Evolutionary conservation across 1,140 invertebrate species (phyloP), one percentile per base, ranked within the genome.

Genomic region (Drosophila sechellia): DNA sequence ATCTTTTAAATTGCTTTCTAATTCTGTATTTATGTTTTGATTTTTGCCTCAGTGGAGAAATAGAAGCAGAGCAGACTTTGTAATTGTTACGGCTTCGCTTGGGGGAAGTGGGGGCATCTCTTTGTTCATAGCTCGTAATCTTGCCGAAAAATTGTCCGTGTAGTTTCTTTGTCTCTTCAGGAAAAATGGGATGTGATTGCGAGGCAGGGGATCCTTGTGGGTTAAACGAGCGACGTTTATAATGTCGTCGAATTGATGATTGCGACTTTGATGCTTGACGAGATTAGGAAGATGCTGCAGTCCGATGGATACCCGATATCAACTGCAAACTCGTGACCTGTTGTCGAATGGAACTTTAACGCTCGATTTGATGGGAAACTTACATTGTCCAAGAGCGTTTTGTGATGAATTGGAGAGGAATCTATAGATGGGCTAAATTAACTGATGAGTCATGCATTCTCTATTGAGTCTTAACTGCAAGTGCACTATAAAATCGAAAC

Each of bases 1-100:
- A 10, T 31, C 31, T 0, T 3, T 3, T 10, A 3, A 31, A 6
- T 8, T 31, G 8, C 31, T 31, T 31, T 31, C 27, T 2, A 31
- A 31, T 31, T 31, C 1, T 10, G 2, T 8, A 2, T 31, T 8
- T 10, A 31, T 0, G 8, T 31, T 8, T 31, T 8, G 2, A 42
- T n/a, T 12, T 52, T 52, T 68, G 10, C 0, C 10, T 0, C 46
- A 58, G 72, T 75, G 48, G n/a, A 31, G 3, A 12, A 39, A 25
- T 37, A 75, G 69, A 75, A 58, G 15, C 54, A 66, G 49, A 66
- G 48, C 83, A 86, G 81, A 89, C 84, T 70, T 87, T 83, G 83
- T 87, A 86, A 86, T 87, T 86, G 83, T 86, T 86, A 89, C 83
- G 79, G 52, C 77, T 85, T 77, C 78, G 35, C 69, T 49, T 35